Evolutionary conservation across 1,140 invertebrate species (phyloP), one percentile per base, ranked within the genome.

Genomic region (Pogonomyrmex californicus): DNA sequence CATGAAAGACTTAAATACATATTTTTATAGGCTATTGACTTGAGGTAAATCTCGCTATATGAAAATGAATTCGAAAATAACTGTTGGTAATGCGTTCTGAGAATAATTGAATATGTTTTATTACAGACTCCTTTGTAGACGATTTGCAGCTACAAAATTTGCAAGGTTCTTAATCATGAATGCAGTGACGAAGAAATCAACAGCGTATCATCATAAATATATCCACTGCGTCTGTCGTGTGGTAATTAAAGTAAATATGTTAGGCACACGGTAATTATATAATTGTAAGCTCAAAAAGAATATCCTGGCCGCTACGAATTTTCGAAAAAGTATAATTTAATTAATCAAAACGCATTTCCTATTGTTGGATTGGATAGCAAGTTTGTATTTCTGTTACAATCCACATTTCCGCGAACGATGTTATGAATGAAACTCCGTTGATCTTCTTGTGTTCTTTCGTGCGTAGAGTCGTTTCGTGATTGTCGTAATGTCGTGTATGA

Each of bases 121-220:
- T 73, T 79, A 54, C 58, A 63, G 58, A 65, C 1, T 77, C 23
- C 2, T 79, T 65, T 66, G 0, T 51, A 66, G 60, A 3, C n/a
- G 4, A 77, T 44, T 41, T 62, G 10, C 5, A 1, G 10, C 1
- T 63, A 47, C 17, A 65, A 9, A 58, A 1, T 36, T 23, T 12
- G 10, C 10, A 14, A 63, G 44, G 1, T 62, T 9, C 4, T 47
- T 62, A 44, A 77, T 62, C 6, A n/a, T 7, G 9, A 62, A 60
- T 14, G n/a, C 10, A 38, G 56, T 12, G 36, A 78, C 9, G 58
- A 78, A 65, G 58, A 47, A 63, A n/a, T 10, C 5, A n/a, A 9
- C 6, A 60, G 14, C 54, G 38, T 23, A 23, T 23, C 23, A 23
- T 41, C n/a, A 23, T 38, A 76, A 60, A 44, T 36, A 76, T 36